phyloP scores from a whole-genome alignment of 2,888 invertebrate species.

The Euzetes globulus region DNA sequence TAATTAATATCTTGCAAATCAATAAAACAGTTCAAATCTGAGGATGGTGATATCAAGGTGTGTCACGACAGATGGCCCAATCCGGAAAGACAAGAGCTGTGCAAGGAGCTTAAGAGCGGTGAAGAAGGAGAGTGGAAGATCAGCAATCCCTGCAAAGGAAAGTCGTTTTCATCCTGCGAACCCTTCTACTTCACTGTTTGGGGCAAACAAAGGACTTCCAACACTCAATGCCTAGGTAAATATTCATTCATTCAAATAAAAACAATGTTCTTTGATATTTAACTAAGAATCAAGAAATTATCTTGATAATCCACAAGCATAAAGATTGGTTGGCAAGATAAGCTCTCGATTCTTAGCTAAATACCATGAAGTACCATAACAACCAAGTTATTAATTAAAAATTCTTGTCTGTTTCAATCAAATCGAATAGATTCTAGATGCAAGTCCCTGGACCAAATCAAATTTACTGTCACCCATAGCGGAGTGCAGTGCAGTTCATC shows the following conservation, averaged over 20 bases:
- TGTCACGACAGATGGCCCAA: constrained; percentile 35
- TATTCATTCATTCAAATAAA: not conserved
- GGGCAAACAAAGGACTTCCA: constrained; percentile 27
- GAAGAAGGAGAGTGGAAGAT: constrained; percentile 21
- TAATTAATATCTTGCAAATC: too few species aligned
- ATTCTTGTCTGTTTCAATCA: too few species aligned
- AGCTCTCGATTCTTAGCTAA: too few species aligned
- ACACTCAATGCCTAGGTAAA: constrained; percentile 32
- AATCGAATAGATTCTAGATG: not conserved
- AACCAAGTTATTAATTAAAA: too few species aligned
- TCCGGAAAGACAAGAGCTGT: constrained; percentile 26
- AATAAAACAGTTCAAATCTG: constrained; percentile 36
- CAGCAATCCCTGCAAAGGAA: constrained; percentile 30
- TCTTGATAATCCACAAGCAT: too few species aligned
- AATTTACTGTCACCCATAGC: constrained; percentile 21
- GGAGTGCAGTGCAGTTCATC: constrained; percentile 32
- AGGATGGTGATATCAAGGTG: constrained; percentile 37
- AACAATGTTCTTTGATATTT: too few species aligned
- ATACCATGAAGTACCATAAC: too few species aligned
- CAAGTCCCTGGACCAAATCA: constrained; percentile 23
- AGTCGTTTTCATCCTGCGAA: constrained; percentile 12
- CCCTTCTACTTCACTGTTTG: constrained; percentile 36
- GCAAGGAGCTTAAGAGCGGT: constrained; percentile 15
- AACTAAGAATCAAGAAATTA: too few species aligned
- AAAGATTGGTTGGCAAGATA: too few species aligned